Percentiles rank a stretch among this genome's conserved stretches.
These are phyloP conservation scores for Eulacestoma nigropectus DNA, from an alignment of 2,113 vertebrate species.

Conservation along the genomic window DNA sequence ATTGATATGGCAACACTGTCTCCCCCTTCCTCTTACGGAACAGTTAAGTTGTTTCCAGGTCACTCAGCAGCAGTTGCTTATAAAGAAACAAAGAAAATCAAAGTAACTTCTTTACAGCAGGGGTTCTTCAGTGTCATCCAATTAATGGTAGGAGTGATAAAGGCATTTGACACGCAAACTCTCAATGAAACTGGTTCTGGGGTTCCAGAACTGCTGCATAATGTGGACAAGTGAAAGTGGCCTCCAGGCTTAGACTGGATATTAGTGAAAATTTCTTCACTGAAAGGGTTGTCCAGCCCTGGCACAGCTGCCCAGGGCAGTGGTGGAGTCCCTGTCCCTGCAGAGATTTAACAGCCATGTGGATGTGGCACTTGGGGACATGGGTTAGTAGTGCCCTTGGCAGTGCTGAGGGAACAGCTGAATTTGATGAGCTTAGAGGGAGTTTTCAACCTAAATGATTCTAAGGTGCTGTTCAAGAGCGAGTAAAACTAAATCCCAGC, in stretches of 20 bases:
- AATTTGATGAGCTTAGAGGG: neutral
- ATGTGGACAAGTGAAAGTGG: neutral
- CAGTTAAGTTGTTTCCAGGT: neutral
- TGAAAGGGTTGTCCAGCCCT: neutral
- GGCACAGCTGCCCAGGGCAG: neutral
- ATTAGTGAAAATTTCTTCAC: neutral
- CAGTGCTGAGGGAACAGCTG: neutral
- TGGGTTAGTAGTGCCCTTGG: neutral
- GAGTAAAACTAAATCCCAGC: neutral
- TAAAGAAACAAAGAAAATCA: neutral
- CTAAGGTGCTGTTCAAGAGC: neutral
- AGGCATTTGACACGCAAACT: neutral
- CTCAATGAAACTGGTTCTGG: neutral
- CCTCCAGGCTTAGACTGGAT: neutral
- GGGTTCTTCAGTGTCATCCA: neutral
- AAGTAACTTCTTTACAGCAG: neutral
- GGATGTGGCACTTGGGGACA: neutral
- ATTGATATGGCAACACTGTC: neutral
- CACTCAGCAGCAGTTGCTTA: neutral
- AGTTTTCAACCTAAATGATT: neutral
- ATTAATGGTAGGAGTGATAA: neutral
- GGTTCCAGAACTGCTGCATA: neutral
- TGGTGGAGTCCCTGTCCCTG: neutral
- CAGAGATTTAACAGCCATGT: neutral
- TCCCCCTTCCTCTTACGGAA: neutral